phyloP scores from a whole-genome alignment of 2,888 invertebrate species.

The Lutraria lutraria region DNA sequence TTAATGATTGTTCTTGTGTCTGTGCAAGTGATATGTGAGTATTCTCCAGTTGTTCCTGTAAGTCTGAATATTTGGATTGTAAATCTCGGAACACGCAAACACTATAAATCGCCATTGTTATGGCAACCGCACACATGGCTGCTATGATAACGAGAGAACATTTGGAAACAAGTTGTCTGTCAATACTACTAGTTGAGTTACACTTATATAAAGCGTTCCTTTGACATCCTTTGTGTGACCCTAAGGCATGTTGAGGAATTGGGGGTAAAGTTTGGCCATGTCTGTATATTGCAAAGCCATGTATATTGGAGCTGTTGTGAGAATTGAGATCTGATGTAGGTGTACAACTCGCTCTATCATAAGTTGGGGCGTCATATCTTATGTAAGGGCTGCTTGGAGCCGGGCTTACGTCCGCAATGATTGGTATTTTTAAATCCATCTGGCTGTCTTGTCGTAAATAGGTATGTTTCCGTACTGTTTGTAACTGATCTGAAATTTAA shows the following conservation, averaged over 20 bases:
- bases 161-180: conserved; percentile 19
- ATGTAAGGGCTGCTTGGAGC: neutral
- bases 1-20: conserved; percentile 40
- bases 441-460: conserved; percentile 3
- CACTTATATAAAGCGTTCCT: neutral
- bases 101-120: neutral
- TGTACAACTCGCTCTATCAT: neutral
- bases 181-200: neutral
- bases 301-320: neutral
- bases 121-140: neutral
- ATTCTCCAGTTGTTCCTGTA: neutral
- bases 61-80: conserved; percentile 20
- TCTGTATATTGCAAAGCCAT: neutral
- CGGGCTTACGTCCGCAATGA: neutral
- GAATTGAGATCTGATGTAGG: conserved; percentile 30
- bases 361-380: neutral
- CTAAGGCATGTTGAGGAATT: conserved; percentile 1
- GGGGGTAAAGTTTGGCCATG: neutral
- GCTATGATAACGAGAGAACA: conserved; percentile 27
- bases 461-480: neutral
- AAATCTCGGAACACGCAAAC: neutral
- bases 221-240: neutral
- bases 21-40: conserved; percentile 31
- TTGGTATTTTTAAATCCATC: neutral
- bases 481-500: conserved; percentile 11